Evolutionary conservation across 1,140 invertebrate genomes (phyloP), one percentile per base, ranked within the genome.

Genomic region (Zaprionus ornatus): DNA sequence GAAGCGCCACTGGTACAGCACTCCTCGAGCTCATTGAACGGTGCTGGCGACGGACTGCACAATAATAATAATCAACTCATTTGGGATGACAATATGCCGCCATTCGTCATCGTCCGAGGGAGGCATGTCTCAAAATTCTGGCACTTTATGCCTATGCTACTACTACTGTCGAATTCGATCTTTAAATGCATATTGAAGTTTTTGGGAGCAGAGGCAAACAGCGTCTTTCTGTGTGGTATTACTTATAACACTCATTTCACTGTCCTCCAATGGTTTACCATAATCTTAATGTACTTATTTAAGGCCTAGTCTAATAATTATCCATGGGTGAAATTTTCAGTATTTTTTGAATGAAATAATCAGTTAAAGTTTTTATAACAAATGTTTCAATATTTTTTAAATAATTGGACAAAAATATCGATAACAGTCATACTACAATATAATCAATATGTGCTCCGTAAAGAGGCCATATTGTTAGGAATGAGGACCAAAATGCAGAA

Each of bases 31-130:
- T 6, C 35, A 1, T 29, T 56, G 7, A 48, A 27, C 3, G 74
- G 59, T 2, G 68, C 55, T n/a, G 77, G 77, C 32, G 77, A 79
- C 37, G 77, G 77, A 35, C n/a, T 10, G 1, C 74, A 79, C 9
- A 69, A 73, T 59, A 65, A 73, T 59, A 65, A 67, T 21, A 73
- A 60, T 61, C 62, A 17, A 2, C 52, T 23, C 0, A 12, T 7
- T 3, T 19, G 48, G 23, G 25, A 45, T 7, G 37, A 48, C 23
- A 57, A 74, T 57, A 2, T 37, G 13, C 50, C 52, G 1, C 59
- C 60, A 6, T 52, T 73, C 4, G 48, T 74, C 4, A 35, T 77
- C 1, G 13, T 73, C 12, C 69, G 25, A 2, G 15, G n/a, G 1
- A 3, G 59, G 1, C 12, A 13, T 12, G 1, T 7, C 3, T 59